A percentile compares a stretch with the other conserved stretches of the same genome.
phyloP scores from a whole-genome alignment of 2,888 invertebrate species.

The Lasioglossum villosulum region DNA sequence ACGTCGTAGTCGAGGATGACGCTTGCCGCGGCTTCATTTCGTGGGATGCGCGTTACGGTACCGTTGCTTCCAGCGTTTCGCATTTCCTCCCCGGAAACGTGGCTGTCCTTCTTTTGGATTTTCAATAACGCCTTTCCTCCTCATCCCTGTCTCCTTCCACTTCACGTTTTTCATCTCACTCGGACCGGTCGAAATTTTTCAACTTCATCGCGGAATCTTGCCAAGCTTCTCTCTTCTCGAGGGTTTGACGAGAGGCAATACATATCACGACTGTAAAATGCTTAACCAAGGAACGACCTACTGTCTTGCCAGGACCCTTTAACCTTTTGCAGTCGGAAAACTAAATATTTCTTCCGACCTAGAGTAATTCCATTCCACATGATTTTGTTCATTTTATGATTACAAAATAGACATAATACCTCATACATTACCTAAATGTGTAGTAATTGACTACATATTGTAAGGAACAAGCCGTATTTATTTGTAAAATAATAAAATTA shows the following conservation, averaged over 20 bases:
- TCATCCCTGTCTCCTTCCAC: neutral
- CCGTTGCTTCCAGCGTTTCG: conserved; percentile 38
- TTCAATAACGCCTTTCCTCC: conserved; percentile 4
- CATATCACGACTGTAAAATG: too few relatives aligned
- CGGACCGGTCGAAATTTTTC: neutral
- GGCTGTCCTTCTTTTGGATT: conserved; percentile 8
- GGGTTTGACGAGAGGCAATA: conserved; percentile 13
- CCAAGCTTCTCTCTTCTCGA: neutral
- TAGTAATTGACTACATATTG: too few relatives aligned
- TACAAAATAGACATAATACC: too few relatives aligned
- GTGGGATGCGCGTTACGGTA: conserved; percentile 22
- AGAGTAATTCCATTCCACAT: too few relatives aligned
- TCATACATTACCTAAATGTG: too few relatives aligned
- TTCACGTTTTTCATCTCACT: conserved; percentile 12
- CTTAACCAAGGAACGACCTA: neutral
- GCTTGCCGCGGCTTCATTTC: conserved; percentile 36
- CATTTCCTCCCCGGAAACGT: conserved; percentile 15
- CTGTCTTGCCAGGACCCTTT: neutral
- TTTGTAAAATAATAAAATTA: too few relatives aligned
- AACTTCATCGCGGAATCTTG: neutral
- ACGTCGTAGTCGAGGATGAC: neutral
- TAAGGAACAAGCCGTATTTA: too few relatives aligned
- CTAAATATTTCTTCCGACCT: too few relatives aligned
- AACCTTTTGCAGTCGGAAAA: neutral
- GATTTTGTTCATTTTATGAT: too few relatives aligned